These are phyloP conservation scores for Scolopax bukidnonensis DNA, from an alignment of 2,797 vertebrate genomes.

Conservation along the genomic window DNA sequence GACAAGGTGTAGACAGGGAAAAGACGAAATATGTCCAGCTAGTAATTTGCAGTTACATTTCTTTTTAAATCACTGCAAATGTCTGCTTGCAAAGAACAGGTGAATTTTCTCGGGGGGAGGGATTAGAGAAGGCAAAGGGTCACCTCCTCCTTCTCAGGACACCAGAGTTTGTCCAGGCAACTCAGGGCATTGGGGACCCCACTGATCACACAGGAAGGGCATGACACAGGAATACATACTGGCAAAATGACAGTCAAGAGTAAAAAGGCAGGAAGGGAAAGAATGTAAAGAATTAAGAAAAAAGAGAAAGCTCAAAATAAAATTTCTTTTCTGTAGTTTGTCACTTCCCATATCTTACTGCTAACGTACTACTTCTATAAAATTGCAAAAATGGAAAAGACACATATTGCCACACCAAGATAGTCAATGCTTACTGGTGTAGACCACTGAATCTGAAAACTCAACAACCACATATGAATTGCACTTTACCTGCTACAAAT, in stretches of 20 bases:
- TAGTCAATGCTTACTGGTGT: accelerated
- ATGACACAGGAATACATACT: neutral
- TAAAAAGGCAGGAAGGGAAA: neutral
- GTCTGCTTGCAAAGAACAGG: neutral
- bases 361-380: neutral
- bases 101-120: neutral
- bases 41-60: neutral
- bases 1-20: neutral
- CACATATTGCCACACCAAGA: neutral
- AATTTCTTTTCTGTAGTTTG: neutral
- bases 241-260: neutral
- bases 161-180: neutral
- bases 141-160: neutral
- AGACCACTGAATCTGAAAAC: neutral
- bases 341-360: neutral
- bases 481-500: neutral
- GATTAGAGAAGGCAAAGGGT: neutral
- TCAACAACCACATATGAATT: neutral
- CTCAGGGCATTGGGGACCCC: neutral
- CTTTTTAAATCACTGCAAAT: neutral
- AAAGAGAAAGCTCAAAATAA: neutral
- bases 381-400: neutral
- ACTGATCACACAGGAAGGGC: neutral
- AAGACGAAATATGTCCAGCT: neutral
- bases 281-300: neutral